phyloP scores from a whole-genome alignment of 92 coral and sea anemone genomes.

The Zoanthus gigantus region DNA sequence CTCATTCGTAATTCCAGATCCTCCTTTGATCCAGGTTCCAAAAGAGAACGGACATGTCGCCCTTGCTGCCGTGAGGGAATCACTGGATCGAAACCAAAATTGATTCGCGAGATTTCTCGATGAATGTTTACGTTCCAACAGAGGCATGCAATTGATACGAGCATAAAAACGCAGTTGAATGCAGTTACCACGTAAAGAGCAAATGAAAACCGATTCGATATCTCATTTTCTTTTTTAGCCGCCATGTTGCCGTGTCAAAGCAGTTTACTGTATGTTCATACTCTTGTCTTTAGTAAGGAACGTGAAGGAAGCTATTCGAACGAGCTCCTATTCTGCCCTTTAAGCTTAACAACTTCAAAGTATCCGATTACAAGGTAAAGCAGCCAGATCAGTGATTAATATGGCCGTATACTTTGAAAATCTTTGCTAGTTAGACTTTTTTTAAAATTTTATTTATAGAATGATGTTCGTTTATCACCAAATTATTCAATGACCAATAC shows the following conservation, averaged over 20 bases:
- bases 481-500: no score
- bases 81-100: constrained; percentile 7
- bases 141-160: constrained; percentile 32
- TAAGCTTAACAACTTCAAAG: background rate
- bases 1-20: constrained; percentile 13
- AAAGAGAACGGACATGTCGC: constrained; percentile 23
- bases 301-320: background rate
- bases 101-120: constrained; percentile 25
- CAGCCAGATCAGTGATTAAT: background rate
- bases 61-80: background rate
- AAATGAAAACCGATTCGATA: background rate
- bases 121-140: constrained; percentile 41
- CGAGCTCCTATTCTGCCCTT: constrained; percentile 6
- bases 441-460: no score
- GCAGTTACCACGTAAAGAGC: constrained; percentile 25
- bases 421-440: no score
- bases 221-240: constrained; percentile 25
- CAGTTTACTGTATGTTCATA: background rate
- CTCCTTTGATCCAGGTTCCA: constrained; percentile 43
- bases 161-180: constrained; percentile 38
- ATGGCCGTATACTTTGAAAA: background rate
- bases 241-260: background rate
- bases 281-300: background rate
- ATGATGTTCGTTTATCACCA: no score
- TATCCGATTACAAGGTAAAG: constrained; percentile 34